Evolutionary conservation across 2,888 invertebrate genomes (phyloP), one percentile per base, ranked within the genome.

Genomic region (Molanna angustata): DNA sequence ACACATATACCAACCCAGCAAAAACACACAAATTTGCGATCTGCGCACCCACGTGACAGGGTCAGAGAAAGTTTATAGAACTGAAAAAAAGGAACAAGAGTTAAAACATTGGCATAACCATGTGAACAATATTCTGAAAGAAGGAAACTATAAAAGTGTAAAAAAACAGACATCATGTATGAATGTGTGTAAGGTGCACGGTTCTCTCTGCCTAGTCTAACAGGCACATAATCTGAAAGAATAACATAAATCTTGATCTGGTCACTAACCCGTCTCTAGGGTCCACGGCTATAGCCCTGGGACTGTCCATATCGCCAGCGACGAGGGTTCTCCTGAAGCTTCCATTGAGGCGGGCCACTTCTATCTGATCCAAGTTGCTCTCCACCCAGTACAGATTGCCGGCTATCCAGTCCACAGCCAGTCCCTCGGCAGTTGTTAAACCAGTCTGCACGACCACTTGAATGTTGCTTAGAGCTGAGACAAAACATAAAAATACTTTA

Each of bases 321-420:
- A 92, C 78, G 7, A 93, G 72, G 2, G 90, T 91, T 57, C 89
- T 80, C 4, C 92, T 75, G 67, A 81, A 86, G 61, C 80, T 80
- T 1, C 93, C 92, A 71, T 86, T 84, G 41, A 87, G 67, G 59
- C 82, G 79, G 17, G 86, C 82, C 37, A 90, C 90, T 76, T 91
- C 90, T 54, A 91, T 90, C 71, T 90, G 90, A 66, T 88, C 88
- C 60, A 90, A 70, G 64, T 86, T 85, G 66, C 87, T 86, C 69
- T 91, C 90, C 14, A 90, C 89, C 92, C 93, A 93, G 72, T 93
- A 93, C 3, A 93, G 74, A 73, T 92, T 91, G 62, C 83, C 78
- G 17, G 84, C 90, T 59, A 92, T 82, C 92, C 92, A 93, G 72
- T 93, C 93, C 2, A 92, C 90, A 1, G 93, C 91, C 59, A 93